Evolutionary conservation across 2,888 invertebrate species (phyloP).

Genomic region (Drosophila nr. perissopoda): DNA sequence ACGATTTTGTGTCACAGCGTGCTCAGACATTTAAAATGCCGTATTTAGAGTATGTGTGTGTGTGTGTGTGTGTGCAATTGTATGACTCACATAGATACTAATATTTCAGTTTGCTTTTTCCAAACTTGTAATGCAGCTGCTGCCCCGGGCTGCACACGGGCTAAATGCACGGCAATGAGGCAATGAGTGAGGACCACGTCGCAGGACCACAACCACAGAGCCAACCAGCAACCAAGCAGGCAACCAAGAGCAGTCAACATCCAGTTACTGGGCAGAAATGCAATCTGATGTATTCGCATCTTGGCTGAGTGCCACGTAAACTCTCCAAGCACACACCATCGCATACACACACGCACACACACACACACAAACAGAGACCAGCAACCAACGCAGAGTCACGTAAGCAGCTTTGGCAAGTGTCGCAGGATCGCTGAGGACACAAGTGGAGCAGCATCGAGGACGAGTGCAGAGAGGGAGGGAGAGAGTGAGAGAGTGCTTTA

Average conservation of each 20-base stretch:
- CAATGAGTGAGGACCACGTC: conserved; percentile 52
- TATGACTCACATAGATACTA: conserved; percentile 26
- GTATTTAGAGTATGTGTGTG: conserved; percentile 28
- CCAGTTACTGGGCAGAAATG: conserved; percentile 29
- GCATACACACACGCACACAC: no score
- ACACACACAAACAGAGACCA: neutral
- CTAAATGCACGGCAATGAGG: conserved; percentile 52
- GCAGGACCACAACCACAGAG: conserved; percentile 17
- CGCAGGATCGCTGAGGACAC: neutral
- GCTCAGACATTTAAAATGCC: conserved; percentile 33
- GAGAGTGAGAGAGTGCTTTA: neutral
- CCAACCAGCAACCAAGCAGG: conserved; percentile 1
- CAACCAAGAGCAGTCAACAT: conserved; percentile 12
- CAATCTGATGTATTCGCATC: conserved; percentile 47
- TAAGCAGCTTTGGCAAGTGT: conserved; percentile 18
- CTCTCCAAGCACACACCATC: conserved; percentile 5
- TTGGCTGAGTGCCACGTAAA: conserved; percentile 58
- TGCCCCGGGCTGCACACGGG: conserved; percentile 36
- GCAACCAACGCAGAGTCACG: neutral
- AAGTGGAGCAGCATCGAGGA: neutral
- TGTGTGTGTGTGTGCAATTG: conserved; percentile 7
- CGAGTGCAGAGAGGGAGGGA: neutral
- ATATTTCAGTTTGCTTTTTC: conserved; percentile 30
- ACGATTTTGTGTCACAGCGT: conserved; percentile 46
- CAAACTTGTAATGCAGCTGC: conserved; percentile 41